Evolutionary conservation across 2,797 vertebrate species (phyloP), one percentile per base, ranked within the genome.

Genomic region (Kryptopterus vitreolus): DNA sequence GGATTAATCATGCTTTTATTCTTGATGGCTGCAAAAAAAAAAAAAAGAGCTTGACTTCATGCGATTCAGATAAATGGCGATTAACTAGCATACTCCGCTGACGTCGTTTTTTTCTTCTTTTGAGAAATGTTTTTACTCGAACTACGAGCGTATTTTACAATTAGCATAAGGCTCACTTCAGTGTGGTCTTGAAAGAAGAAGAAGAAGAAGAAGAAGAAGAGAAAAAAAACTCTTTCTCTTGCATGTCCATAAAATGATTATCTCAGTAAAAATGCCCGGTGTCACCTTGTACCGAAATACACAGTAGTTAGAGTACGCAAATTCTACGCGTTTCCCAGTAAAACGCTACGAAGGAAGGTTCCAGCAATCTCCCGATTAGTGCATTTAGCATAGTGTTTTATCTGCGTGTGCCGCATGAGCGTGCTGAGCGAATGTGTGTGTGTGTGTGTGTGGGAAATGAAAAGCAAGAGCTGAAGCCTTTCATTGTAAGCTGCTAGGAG

Each of bases 1-100:
- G 85, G 83, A 85, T 86, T 86, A 83, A 86, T 82, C 76, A 70
- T 79, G 70, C 81, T 81, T 85, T 85, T 81, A 81, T 80, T 84
- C 68, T 24, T 76, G 76, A 82, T 71, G 80, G 76, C 82, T 77
- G 76, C 46, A 73, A 66, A 79, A 77, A 81, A n/a, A n/a, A n/a
- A n/a, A n/a, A n/a, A n/a, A n/a, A n/a, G n/a, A 74, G 72, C 59
- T 77, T 69, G 76, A 79, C 82, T 81, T 82, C 65, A 82, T 72
- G 78, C 63, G 52, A 62, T 74, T 58, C 35, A 73, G 58, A 78
- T 77, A 84, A 76, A 80, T 81, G 31, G 81, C 77, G 78, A 84
- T 84, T 82, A 82, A 84, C 79, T 77, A 73, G 82, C 65, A 53
- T 55, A n/a, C 66, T 76, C 9, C 26, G 52, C 35, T 65, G 55